Evolutionary conservation across 2,113 vertebrate species (phyloP).

Genomic region (Sciurus niger): DNA sequence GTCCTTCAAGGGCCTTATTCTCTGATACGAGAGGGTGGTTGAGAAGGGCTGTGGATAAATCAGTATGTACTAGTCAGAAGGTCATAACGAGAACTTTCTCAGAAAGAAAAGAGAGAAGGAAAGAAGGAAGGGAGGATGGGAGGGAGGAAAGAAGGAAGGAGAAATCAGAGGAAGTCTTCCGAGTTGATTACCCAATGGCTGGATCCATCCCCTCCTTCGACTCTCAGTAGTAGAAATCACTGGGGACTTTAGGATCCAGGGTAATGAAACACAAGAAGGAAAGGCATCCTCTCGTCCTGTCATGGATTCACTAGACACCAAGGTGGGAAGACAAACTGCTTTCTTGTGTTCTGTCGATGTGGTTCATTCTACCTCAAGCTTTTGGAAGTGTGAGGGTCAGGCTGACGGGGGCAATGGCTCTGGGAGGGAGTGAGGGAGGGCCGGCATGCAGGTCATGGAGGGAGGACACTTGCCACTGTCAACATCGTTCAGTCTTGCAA

Average conservation of each 20-base stretch:
- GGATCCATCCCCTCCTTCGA: neutral
- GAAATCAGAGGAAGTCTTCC: neutral
- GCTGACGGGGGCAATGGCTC: neutral
- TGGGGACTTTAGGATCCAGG: neutral
- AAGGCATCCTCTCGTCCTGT: neutral
- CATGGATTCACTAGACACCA: neutral
- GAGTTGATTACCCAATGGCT: neutral
- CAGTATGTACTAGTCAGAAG: fast-evolving
- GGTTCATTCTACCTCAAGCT: neutral
- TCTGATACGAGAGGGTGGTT: neutral
- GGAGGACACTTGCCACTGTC: slow-evolving; percentile 75
- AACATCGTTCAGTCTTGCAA: slow-evolving; percentile 76
- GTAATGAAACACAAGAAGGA: neutral
- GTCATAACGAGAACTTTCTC: neutral
- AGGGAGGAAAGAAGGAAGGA: too few relatives aligned
- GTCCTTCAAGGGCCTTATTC: neutral
- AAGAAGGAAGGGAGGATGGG: neutral
- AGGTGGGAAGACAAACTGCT: neutral
- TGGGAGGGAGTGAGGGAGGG: too few relatives aligned
- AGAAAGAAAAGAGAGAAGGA: neutral
- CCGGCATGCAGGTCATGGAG: neutral
- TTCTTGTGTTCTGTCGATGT: neutral
- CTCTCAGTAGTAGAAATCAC: neutral
- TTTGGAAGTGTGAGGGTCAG: neutral
- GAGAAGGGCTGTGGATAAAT: neutral